Evolutionary conservation across 2,797 vertebrate species (phyloP).

Genomic region (Lacerta bilineata): DNA sequence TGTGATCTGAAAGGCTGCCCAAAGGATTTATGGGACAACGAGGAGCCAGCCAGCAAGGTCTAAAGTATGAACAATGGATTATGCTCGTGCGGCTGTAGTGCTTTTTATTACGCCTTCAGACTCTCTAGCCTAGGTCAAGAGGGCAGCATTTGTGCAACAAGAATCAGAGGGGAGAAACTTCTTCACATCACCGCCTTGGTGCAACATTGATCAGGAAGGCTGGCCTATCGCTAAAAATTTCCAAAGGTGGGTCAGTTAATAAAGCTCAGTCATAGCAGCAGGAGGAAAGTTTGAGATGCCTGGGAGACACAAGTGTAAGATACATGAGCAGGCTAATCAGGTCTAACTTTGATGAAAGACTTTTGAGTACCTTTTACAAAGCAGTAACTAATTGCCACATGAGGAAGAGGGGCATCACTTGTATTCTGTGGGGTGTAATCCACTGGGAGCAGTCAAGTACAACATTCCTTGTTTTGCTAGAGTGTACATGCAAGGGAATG

Average conservation of each 20-base stretch:
- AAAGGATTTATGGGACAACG: constrained; percentile 25
- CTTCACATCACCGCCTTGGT: background rate
- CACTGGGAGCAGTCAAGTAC: no score
- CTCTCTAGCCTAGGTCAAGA: background rate
- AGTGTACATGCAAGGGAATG: no score
- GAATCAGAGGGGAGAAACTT: background rate
- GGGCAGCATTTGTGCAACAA: background rate
- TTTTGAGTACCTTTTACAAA: background rate
- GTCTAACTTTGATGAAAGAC: background rate
- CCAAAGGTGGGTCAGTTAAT: background rate
- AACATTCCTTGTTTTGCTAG: no score
- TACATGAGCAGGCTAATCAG: background rate
- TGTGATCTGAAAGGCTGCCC: constrained; percentile 22
- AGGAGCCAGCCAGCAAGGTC: background rate
- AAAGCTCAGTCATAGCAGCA: background rate
- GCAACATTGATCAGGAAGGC: background rate
- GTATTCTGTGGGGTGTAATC: no score
- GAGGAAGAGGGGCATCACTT: no score
- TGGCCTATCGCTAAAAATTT: background rate
- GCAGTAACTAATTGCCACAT: no score
- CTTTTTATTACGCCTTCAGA: constrained; percentile 7
- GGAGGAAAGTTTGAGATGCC: background rate
- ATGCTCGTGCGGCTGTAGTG: background rate
- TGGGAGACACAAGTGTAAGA: background rate
- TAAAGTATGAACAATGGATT: constrained; percentile 22